Conservation (phyloP, 1,140 invertebrate genomes). For the Lasaia peninsularis region DNA sequence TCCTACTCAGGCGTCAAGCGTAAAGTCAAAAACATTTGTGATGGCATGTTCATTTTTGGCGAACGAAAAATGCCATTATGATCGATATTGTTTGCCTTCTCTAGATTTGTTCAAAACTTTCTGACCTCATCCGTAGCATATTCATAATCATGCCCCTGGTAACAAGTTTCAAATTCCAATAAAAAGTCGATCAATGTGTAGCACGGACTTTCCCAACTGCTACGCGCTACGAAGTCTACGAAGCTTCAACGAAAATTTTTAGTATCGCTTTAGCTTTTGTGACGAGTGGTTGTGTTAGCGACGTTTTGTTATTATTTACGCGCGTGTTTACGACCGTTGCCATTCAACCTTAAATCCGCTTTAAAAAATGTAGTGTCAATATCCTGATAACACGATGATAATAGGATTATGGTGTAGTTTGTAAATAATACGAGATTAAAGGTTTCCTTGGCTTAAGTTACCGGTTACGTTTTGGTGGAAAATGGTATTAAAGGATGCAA, state of each 20-base stretch:
- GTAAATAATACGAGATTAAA: slow-evolving; percentile 43
- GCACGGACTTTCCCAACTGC: slow-evolving; percentile 43
- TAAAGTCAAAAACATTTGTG: no score
- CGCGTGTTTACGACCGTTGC: slow-evolving; percentile 51
- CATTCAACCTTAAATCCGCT: slow-evolving; percentile 55
- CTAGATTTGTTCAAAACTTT: not conserved
- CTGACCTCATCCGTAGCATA: not conserved
- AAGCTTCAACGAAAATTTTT: slow-evolving; percentile 25
- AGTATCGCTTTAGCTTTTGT: slow-evolving; percentile 46
- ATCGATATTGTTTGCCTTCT: not conserved
- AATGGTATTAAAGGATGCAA: slow-evolving; percentile 60
- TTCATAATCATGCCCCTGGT: not conserved
- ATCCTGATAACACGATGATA: slow-evolving; percentile 51
- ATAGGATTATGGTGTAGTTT: slow-evolving; percentile 26
- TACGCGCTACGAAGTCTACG: slow-evolving; percentile 39
- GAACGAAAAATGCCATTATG: no score
- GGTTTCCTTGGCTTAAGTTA: slow-evolving; percentile 33
- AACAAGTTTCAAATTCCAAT: slow-evolving; percentile 16
- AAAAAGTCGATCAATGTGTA: slow-evolving; percentile 53
- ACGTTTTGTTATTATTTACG: slow-evolving; percentile 22
- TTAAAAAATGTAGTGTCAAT: slow-evolving; percentile 48
- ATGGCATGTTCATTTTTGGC: no score
- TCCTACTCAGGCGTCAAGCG: no score
- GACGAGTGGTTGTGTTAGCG: slow-evolving; percentile 33
- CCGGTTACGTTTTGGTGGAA: slow-evolving; percentile 41